Percentiles rank a stretch among this genome's conserved stretches.
These are phyloP conservation scores for Stratiomys singularior DNA, from an alignment of 2,888 invertebrate species.

Conservation along the genomic window DNA sequence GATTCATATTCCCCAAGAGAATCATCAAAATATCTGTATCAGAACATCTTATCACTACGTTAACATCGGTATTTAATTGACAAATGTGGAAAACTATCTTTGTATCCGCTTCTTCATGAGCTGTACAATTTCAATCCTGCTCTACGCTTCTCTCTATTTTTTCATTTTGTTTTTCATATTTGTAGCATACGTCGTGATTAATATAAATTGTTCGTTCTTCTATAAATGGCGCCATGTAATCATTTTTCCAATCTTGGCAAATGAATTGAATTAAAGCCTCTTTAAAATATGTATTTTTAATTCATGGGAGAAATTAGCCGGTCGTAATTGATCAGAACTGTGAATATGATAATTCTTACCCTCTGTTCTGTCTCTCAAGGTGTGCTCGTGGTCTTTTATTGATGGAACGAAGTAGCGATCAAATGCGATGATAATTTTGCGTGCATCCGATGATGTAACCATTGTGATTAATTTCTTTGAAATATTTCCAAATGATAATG, in stretches of 20 bases:
- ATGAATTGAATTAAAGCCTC: constrained; percentile 52
- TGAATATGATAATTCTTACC: constrained; percentile 48
- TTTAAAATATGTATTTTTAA: constrained; percentile 54
- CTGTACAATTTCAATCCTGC: not conserved
- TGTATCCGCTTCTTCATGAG: constrained; percentile 31
- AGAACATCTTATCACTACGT: not conserved
- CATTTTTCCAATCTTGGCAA: constrained; percentile 51
- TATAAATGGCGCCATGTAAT: constrained; percentile 49
- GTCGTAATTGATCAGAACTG: constrained; percentile 52
- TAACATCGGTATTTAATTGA: not conserved
- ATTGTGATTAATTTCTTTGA: constrained; percentile 54
- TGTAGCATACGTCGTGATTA: constrained; percentile 50
- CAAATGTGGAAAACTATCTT: too few species aligned
- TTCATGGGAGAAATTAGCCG: constrained; percentile 51
- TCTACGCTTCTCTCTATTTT: constrained; percentile 44
- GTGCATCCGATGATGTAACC: constrained; percentile 52
- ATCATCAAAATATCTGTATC: too few species aligned
- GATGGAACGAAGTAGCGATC: constrained; percentile 54
- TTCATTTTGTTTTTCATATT: constrained; percentile 47
- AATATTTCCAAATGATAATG: constrained; percentile 56
- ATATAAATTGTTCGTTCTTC: constrained; percentile 52
- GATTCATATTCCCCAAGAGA: constrained; percentile 1
- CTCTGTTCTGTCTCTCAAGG: constrained; percentile 39
- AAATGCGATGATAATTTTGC: constrained; percentile 52
- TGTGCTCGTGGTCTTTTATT: constrained; percentile 54